Conservation (phyloP, 2,888 invertebrate genomes). For the Doris montereyensis region DNA sequence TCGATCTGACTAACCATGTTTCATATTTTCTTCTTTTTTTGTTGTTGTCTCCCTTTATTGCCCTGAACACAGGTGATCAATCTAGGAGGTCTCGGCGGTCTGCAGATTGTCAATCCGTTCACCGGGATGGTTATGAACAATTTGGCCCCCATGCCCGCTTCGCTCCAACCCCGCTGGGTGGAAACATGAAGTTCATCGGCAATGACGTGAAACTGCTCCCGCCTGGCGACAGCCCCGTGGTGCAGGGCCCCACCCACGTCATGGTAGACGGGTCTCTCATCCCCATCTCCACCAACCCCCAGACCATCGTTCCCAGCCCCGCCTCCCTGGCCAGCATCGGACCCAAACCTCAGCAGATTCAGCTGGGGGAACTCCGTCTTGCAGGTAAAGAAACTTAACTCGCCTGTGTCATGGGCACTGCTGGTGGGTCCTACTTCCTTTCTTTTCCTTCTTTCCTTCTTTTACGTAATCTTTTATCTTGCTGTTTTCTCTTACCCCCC, state of each 20-base stretch:
- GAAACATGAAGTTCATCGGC: slow-evolving; percentile 64
- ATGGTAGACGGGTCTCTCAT: slow-evolving; percentile 42
- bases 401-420: too few species aligned
- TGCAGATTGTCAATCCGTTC: slow-evolving; percentile 40
- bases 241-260: slow-evolving; percentile 39
- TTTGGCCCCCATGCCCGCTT: slow-evolving; percentile 14
- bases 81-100: slow-evolving; percentile 28
- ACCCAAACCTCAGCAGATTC: background rate
- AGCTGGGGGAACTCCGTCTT: slow-evolving; percentile 9
- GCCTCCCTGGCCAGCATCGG: background rate
- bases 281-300: slow-evolving; percentile 42
- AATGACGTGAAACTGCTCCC: slow-evolving; percentile 50
- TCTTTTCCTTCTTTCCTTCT: too few species aligned
- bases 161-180: slow-evolving; percentile 45
- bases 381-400: too few species aligned
- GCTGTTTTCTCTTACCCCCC: too few species aligned
- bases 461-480: too few species aligned
- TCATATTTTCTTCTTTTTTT: background rate
- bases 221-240: slow-evolving; percentile 50
- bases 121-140: slow-evolving; percentile 37
- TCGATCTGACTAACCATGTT: background rate
- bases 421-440: too few species aligned
- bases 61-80: slow-evolving; percentile 25
- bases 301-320: slow-evolving; percentile 31
- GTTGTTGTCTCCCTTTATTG: background rate